These are phyloP conservation scores for Proisotoma minuta DNA, from an alignment of 2,888 invertebrate species.

Conservation along the genomic window DNA sequence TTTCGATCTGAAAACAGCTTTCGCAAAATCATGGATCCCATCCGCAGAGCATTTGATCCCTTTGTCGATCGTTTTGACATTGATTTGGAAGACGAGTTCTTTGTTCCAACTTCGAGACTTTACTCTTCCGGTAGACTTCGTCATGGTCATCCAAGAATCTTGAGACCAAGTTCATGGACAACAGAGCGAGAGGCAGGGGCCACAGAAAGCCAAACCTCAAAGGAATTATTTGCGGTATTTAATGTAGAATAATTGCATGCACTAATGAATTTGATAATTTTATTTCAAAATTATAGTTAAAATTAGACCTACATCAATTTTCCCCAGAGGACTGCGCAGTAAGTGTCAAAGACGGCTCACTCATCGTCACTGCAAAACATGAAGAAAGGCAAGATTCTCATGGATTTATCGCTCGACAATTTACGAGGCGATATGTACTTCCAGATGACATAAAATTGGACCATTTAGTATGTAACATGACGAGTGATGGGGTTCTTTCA, in stretches of 20 bases:
- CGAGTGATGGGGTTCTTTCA: constrained; percentile 49
- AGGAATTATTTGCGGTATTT: constrained; percentile 40
- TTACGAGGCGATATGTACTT: constrained; percentile 49
- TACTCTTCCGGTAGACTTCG: not conserved
- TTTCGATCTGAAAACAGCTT: not conserved
- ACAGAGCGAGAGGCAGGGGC: constrained; percentile 28
- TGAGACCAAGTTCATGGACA: constrained; percentile 7
- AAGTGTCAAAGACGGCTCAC: constrained; percentile 49
- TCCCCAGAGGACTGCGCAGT: constrained; percentile 50
- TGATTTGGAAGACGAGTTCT: constrained; percentile 25
- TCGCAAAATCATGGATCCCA: constrained; percentile 1
- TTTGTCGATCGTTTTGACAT: not conserved
- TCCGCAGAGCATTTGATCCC: not conserved
- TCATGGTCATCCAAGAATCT: constrained; percentile 13
- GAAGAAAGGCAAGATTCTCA: constrained; percentile 45
- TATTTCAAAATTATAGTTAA: constrained; percentile 33
- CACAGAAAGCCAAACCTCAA: constrained; percentile 29
- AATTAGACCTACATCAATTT: constrained; percentile 49
- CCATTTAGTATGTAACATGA: constrained; percentile 48
- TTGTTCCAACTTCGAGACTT: not conserved
- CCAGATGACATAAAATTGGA: constrained; percentile 50
- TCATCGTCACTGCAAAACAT: constrained; percentile 50
- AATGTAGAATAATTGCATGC: not conserved
- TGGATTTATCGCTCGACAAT: constrained; percentile 48
- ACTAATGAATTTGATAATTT: not conserved